Conservation (phyloP, 2,113 vertebrate species). For the Labrus mixtus region DNA sequence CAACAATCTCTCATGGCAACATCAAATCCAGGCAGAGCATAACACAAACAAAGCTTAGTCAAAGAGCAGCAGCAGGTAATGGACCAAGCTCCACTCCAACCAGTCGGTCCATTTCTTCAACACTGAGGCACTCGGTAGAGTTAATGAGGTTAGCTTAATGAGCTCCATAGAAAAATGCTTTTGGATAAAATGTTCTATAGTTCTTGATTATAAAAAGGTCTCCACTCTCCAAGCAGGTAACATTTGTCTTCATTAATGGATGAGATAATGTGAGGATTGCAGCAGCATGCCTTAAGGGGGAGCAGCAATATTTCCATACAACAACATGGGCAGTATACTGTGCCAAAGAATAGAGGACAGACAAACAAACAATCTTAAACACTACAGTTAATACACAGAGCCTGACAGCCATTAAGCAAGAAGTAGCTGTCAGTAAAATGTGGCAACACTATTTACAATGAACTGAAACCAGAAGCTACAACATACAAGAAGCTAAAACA, state of each 20-base stretch:
- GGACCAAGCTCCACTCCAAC: conserved; percentile 45
- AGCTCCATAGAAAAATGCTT: conserved; percentile 13
- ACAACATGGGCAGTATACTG: conserved; percentile 8
- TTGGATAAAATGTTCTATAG: conserved; percentile 22
- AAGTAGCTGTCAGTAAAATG: conserved; percentile 17
- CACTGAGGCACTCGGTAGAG: conserved; percentile 35
- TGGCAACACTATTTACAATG: conserved; percentile 53
- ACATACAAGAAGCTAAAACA: conserved; percentile 10
- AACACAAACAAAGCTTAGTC: conserved; percentile 55
- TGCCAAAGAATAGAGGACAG: conserved; percentile 27
- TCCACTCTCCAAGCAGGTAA: conserved; percentile 36
- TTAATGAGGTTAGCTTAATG: conserved; percentile 55
- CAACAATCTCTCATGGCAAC: conserved; percentile 54
- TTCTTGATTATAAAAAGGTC: conserved; percentile 7
- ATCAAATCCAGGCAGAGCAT: conserved; percentile 54
- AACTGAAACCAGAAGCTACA: conserved; percentile 20
- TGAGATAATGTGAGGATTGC: conserved; percentile 24
- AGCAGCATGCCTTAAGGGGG: conserved; percentile 51
- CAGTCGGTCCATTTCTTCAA: conserved; percentile 47
- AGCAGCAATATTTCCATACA: conserved; percentile 53
- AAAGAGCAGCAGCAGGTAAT: conserved; percentile 71
- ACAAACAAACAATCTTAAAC: conserved; percentile 22
- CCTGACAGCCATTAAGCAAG: conserved; percentile 27
- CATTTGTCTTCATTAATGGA: conserved; percentile 53
- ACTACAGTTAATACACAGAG: conserved; percentile 29